phyloP scores from a whole-genome alignment of 2,888 invertebrate genomes.

The Synanthedon myopaeformis region DNA sequence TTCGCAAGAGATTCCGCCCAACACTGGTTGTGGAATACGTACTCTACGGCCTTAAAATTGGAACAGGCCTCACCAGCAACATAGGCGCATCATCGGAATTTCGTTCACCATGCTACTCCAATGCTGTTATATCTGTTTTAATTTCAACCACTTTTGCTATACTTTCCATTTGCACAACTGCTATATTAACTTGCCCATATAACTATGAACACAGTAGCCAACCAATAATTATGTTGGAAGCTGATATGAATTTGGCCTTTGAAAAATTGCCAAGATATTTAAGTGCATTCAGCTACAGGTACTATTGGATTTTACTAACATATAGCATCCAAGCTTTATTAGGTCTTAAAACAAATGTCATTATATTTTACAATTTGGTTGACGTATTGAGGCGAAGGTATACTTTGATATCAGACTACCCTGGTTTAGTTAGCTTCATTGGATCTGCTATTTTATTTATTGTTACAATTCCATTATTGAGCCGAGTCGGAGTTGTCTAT shows the following conservation, averaged over 20 bases:
- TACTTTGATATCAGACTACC: conserved; percentile 23
- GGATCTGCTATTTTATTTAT: conserved; percentile 23
- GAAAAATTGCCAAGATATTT: conserved; percentile 44
- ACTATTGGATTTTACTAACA: conserved; percentile 29
- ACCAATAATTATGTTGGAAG: conserved; percentile 16
- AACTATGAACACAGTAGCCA: conserved; percentile 23
- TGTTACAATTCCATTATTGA: conserved; percentile 32
- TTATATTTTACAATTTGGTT: conserved; percentile 27
- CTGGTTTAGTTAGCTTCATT: conserved; percentile 26
- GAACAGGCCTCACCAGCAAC: conserved; percentile 38
- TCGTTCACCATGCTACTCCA: conserved; percentile 43
- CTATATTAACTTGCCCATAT: conserved; percentile 47
- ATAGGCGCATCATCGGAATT: conserved; percentile 33
- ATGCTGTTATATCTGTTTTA: conserved; percentile 31
- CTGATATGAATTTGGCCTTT: conserved; percentile 26
- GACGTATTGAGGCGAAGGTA: conserved; percentile 24
- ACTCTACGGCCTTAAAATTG: conserved; percentile 29
- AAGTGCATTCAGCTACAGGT: conserved; percentile 21
- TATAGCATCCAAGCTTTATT: conserved; percentile 28
- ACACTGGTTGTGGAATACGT: conserved; percentile 25
- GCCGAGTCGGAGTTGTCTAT: conserved; percentile 20
- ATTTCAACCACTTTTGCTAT: conserved; percentile 19
- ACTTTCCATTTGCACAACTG: conserved; percentile 24
- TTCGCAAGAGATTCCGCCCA: conserved; percentile 17
- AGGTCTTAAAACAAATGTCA: conserved; percentile 22